A percentile compares a stretch with the other conserved stretches of the same genome.
phyloP scores from a whole-genome alignment of 2,797 vertebrate species.

The Thripadectes ignobilis region DNA sequence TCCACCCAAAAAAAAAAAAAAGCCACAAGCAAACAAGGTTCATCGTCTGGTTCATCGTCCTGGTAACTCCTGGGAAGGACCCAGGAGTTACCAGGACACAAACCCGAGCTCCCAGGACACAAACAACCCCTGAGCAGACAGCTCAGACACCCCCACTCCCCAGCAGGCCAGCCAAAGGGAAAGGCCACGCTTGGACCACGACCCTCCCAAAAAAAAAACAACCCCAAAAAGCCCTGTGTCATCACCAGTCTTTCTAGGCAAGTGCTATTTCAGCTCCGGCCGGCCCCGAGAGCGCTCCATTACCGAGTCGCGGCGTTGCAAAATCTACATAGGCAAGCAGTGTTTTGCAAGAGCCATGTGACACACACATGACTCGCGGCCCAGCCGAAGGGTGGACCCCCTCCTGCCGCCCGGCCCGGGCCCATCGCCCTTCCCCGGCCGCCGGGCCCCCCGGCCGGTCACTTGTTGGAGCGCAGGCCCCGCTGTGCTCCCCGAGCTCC shows the following conservation, averaged over 20 bases:
- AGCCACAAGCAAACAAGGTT: background rate
- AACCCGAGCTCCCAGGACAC: background rate
- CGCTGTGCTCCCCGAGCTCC: background rate
- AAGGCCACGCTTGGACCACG: background rate
- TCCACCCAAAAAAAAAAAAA: background rate
- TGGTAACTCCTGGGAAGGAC: background rate
- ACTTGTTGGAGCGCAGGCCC: background rate
- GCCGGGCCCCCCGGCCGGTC: background rate
- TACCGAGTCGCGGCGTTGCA: slow-evolving; percentile 72
- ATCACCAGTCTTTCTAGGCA: background rate
- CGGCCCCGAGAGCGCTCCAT: slow-evolving; percentile 13
- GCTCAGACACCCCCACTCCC: background rate
- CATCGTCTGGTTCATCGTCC: background rate
- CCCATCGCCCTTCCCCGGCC: background rate
- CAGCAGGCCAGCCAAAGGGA: background rate
- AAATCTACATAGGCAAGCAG: slow-evolving; percentile 72
- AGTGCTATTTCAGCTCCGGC: background rate
- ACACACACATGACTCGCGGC: slow-evolving; percentile 89
- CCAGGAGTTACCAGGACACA: background rate
- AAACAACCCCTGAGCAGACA: no score
- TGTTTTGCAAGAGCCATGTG: slow-evolving; percentile 91
- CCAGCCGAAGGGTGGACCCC: slow-evolving; percentile 70
- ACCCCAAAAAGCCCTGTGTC: background rate
- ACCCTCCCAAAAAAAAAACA: background rate
- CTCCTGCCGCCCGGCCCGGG: background rate